Percentiles rank a stretch among this genome's conserved stretches.
phyloP scores from a whole-genome alignment of 2,888 invertebrate species.

The Hipparchia semele region DNA sequence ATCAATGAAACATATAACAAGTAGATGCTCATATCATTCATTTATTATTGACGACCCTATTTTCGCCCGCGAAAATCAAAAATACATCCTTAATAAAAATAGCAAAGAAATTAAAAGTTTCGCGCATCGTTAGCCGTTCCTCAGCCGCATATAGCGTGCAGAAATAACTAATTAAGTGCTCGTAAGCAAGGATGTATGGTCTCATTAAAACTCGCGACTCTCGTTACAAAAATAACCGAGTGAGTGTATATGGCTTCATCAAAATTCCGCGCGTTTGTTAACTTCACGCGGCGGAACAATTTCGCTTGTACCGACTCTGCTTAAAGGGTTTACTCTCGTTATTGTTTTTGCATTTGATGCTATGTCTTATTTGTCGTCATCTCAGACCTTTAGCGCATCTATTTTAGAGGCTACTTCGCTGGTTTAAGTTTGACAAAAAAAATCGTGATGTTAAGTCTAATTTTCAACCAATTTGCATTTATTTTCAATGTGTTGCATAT shows the following conservation, averaged over 20 bases:
- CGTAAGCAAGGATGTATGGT: slow-evolving; percentile 32
- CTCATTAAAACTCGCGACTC: slow-evolving; percentile 46
- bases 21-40: too few species aligned
- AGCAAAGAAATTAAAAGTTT: slow-evolving; percentile 19
- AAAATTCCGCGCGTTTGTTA: slow-evolving; percentile 60
- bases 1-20: too few species aligned
- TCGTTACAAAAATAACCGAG: slow-evolving; percentile 54
- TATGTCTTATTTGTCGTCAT: not conserved
- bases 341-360: slow-evolving; percentile 37
- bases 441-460: too few species aligned
- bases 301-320: slow-evolving; percentile 42
- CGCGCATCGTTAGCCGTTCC: slow-evolving; percentile 15
- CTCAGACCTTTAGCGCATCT: too few species aligned
- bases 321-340: slow-evolving; percentile 43
- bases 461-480: too few species aligned
- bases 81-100: not conserved
- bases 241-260: slow-evolving; percentile 52
- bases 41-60: too few species aligned
- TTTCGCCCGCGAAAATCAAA: not conserved
- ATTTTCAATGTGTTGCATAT: too few species aligned
- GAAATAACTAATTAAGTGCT: slow-evolving; percentile 38
- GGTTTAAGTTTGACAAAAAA: too few species aligned
- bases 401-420: too few species aligned
- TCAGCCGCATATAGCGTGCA: slow-evolving; percentile 7
- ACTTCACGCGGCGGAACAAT: slow-evolving; percentile 56